Evolutionary conservation across 2,113 vertebrate genomes (phyloP), one percentile per base, ranked within the genome.

Genomic region (Sterna hirundo): DNA sequence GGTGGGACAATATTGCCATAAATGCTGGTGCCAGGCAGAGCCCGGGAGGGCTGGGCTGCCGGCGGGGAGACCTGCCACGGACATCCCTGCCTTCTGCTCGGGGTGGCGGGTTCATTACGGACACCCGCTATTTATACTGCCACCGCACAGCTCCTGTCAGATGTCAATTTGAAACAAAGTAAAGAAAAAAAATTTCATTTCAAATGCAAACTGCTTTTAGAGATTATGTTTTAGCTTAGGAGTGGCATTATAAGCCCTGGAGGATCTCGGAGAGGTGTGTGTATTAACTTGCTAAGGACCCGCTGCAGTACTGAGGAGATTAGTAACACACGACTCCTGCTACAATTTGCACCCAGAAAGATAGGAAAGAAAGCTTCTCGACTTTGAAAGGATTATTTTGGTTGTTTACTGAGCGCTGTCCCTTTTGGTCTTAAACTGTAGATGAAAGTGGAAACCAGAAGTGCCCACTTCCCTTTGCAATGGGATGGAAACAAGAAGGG

Each of bases 321-420:
- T 75, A 94, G 95, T 77, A 76, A 87, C 90, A 89, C 64, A 22
- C 52, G 83, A 66, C 13, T 47, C 83, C 81, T 49, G 78, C 84
- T 55, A 70, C 29, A 16, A 1, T 95, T 96, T 91, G 81, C 54
- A 93, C 66, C 81, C 86, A 49, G 93, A 77, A 94, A 92, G 75
- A 85, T 26, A 85, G 90, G 62, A 52, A 32, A 66, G 71, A 95
- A 95, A 93, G 93, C 62, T 79, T 88, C 90, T 66, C 3, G 13
- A 62, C 84, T 86, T 88, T 84, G 92, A 96, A 97, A 95, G 87
- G 82, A 95, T 94, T 96, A 76, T 86, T 94, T 81, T 83, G 44
- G 71, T 90, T 96, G 62, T 95, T 97, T 95, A 85, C 68, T 68
- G 54, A 94, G 72, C 60, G 72, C 87, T 92, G 54, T 64, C 70